Evolutionary conservation across 1,140 invertebrate species (phyloP).

Genomic region (Penaeus japonicus): DNA sequence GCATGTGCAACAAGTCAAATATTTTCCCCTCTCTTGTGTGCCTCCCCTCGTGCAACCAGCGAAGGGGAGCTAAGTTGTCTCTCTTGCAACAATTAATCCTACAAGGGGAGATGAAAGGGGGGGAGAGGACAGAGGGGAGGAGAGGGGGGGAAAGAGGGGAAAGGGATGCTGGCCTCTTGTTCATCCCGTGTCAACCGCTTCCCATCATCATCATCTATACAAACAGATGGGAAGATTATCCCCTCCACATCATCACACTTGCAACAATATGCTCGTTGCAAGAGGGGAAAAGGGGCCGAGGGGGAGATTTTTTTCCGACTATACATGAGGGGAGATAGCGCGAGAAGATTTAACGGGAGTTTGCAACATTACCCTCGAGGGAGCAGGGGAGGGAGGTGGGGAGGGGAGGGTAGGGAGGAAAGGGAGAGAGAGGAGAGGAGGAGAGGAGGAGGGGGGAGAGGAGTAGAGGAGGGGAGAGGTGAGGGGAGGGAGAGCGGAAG

Average conservation of each 20-base stretch:
- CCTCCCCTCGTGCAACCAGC: no score
- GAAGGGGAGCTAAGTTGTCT: no score
- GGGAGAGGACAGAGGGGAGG: no score
- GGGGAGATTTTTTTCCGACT: conserved; percentile 20
- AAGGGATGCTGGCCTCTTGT: background rate
- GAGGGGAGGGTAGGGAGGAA: background rate
- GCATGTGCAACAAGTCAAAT: no score
- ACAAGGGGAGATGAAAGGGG: no score
- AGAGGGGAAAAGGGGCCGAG: background rate
- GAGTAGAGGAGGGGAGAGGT: no score
- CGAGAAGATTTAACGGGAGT: background rate
- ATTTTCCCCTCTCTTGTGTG: no score
- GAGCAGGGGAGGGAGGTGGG: background rate
- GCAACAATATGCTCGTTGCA: conserved; percentile 53
- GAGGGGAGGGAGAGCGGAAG: no score
- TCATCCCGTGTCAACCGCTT: background rate
- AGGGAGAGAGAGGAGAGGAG: background rate
- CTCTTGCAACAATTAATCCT: no score
- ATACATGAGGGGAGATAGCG: conserved; percentile 1
- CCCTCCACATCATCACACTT: conserved; percentile 16
- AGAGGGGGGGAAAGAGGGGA: no score
- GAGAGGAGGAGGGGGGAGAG: background rate
- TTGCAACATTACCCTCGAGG: conserved; percentile 42
- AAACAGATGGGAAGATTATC: background rate
- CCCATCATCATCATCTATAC: background rate